Evolutionary conservation across 1,140 invertebrate genomes (phyloP).

Genomic region (Drepana arcuata): DNA sequence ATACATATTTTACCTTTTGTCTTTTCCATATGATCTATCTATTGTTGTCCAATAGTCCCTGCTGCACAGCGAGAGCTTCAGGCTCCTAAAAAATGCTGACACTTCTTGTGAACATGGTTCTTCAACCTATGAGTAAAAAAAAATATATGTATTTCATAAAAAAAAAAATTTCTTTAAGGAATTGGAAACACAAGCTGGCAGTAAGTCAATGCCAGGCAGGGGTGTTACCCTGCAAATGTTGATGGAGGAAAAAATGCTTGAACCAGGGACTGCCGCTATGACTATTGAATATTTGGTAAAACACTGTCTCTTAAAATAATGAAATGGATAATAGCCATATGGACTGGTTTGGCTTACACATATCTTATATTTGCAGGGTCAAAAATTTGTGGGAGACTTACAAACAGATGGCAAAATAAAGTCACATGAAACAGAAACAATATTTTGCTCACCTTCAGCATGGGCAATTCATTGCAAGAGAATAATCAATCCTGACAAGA

Average conservation of each 20-base stretch:
- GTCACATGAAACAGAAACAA: constrained; percentile 88
- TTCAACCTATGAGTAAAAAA: too few species aligned
- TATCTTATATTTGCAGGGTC: constrained; percentile 78
- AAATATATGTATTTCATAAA: constrained; percentile 1
- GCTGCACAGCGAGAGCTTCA: too few species aligned
- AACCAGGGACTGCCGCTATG: constrained; percentile 85
- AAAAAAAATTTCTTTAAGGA: constrained; percentile 71
- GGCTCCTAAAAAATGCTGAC: too few species aligned
- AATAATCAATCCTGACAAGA: constrained; percentile 92
- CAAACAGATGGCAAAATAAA: constrained; percentile 89
- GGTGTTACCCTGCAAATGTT: constrained; percentile 89
- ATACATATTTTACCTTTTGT: too few species aligned
- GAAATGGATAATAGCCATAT: too few species aligned
- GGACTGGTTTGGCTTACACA: too few species aligned
- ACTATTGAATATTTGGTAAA: constrained; percentile 90
- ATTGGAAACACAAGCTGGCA: constrained; percentile 65
- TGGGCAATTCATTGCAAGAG: constrained; percentile 94
- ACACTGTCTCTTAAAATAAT: too few species aligned
- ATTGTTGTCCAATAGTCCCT: too few species aligned
- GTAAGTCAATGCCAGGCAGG: constrained; percentile 74
- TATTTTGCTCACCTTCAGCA: constrained; percentile 91
- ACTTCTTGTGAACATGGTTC: too few species aligned
- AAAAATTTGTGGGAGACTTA: constrained; percentile 91
- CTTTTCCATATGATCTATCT: too few species aligned
- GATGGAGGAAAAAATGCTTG: constrained; percentile 84